phyloP scores from a whole-genome alignment of 2,113 vertebrate species.

The Thunnus thynnus region DNA sequence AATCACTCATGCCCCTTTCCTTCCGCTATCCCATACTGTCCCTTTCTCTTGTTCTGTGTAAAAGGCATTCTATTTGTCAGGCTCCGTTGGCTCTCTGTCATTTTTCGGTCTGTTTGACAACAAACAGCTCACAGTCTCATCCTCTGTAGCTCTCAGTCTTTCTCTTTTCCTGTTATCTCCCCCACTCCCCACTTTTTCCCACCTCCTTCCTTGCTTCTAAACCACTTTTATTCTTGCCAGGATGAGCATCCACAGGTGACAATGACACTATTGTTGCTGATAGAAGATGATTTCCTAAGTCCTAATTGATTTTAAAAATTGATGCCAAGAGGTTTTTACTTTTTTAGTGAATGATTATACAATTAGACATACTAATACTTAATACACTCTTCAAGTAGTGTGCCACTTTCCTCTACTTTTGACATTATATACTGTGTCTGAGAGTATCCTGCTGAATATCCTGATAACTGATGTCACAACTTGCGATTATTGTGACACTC shows the following conservation, averaged over 20 bases:
- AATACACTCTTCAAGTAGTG: not conserved
- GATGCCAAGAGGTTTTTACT: not conserved
- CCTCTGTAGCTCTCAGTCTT: slow-evolving; percentile 14
- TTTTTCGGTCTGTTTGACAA: slow-evolving; percentile 59
- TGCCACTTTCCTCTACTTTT: too few relatives aligned
- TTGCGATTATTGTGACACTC: not conserved
- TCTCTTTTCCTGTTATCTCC: slow-evolving; percentile 13
- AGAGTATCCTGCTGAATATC: too few relatives aligned
- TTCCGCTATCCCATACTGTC: slow-evolving; percentile 15
- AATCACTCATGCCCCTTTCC: slow-evolving; percentile 4
- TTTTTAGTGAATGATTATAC: not conserved
- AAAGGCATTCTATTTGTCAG: slow-evolving; percentile 44
- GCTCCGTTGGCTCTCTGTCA: slow-evolving; percentile 43
- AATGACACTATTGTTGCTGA: not conserved
- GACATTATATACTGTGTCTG: too few relatives aligned
- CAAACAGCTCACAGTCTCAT: slow-evolving; percentile 44
- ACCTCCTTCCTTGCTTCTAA: not conserved
- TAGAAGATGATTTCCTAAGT: not conserved
- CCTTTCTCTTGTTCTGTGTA: slow-evolving; percentile 36
- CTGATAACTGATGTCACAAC: not conserved
- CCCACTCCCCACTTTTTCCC: slow-evolving; percentile 3
- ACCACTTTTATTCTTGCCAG: not conserved
- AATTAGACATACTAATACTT: not conserved
- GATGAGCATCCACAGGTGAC: not conserved
- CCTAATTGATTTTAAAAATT: not conserved